Percentiles rank a stretch among this genome's conserved stretches.
Evolutionary conservation across 2,113 vertebrate species (phyloP).

Genomic region (Oncorhynchus gorbuscha): DNA sequence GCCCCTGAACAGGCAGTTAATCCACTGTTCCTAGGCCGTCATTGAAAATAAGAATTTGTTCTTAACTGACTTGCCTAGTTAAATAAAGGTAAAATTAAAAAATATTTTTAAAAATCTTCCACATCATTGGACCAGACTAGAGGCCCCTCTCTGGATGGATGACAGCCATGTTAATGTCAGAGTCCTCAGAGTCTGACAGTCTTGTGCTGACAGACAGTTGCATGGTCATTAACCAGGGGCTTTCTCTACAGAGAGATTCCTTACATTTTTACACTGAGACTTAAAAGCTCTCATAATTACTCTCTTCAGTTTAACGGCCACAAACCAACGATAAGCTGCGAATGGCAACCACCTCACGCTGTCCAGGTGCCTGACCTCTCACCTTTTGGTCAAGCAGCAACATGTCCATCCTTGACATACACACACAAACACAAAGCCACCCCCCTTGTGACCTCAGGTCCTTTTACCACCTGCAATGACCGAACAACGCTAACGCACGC

Average conservation of each 20-base stretch:
- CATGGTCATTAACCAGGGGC: conserved; percentile 66
- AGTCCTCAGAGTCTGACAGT: conserved; percentile 8
- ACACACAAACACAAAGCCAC: not conserved
- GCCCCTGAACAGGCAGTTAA: too few relatives aligned
- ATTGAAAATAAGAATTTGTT: too few relatives aligned
- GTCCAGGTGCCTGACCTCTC: conserved; percentile 63
- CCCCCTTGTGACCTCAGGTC: not conserved
- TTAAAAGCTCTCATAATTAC: conserved; percentile 59
- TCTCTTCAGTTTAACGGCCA: conserved; percentile 61
- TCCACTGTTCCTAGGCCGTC: too few relatives aligned
- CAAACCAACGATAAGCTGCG: conserved; percentile 37
- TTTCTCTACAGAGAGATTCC: conserved; percentile 62
- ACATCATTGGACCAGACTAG: not conserved
- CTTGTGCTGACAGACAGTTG: conserved; percentile 49
- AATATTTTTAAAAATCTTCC: not conserved
- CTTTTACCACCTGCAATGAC: not conserved
- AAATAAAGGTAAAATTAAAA: too few relatives aligned
- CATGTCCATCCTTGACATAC: conserved; percentile 29
- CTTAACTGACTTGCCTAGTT: too few relatives aligned
- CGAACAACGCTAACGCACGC: conserved; percentile 2
- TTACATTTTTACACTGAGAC: conserved; percentile 56
- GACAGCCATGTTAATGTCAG: conserved; percentile 22
- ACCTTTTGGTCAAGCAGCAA: conserved; percentile 38
- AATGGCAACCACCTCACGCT: conserved; percentile 25
- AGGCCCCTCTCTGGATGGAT: conserved; percentile 9